These are phyloP conservation scores for Opisthocomus hoazin DNA, from an alignment of 2,113 vertebrate species.

Conservation along the genomic window DNA sequence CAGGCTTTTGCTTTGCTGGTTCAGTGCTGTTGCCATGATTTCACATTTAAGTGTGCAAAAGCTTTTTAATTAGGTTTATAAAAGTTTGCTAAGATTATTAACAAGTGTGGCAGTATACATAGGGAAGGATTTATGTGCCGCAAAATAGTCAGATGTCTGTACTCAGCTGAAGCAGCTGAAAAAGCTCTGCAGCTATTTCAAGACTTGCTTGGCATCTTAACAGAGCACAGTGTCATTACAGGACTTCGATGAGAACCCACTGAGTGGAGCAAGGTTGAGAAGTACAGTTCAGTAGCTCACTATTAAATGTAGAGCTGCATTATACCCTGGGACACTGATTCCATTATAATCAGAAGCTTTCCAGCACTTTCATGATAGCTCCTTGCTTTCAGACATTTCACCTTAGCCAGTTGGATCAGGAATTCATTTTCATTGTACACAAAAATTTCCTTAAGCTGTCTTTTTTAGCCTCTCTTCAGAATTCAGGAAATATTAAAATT, in stretches of 20 bases:
- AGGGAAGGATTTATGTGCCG: background rate
- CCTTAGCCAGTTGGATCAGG: background rate
- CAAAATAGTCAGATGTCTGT: background rate
- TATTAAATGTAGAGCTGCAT: background rate
- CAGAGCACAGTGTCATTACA: background rate
- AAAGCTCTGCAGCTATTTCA: constrained; percentile 21
- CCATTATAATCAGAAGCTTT: background rate
- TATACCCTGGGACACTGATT: constrained; percentile 2
- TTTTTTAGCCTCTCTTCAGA: background rate
- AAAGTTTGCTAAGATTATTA: background rate
- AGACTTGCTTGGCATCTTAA: background rate
- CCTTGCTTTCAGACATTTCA: background rate
- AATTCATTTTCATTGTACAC: background rate
- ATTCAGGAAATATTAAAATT: background rate
- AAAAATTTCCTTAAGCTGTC: background rate
- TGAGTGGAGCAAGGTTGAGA: background rate
- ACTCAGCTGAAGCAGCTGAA: background rate
- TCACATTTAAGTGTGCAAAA: background rate
- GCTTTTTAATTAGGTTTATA: background rate
- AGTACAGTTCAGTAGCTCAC: background rate
- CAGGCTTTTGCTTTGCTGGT: background rate
- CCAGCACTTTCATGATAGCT: background rate
- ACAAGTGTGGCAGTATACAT: background rate
- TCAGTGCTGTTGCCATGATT: background rate
- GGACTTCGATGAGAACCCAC: background rate